Conservation (phyloP, 2,797 vertebrate genomes). For the Geotria australis region DNA sequence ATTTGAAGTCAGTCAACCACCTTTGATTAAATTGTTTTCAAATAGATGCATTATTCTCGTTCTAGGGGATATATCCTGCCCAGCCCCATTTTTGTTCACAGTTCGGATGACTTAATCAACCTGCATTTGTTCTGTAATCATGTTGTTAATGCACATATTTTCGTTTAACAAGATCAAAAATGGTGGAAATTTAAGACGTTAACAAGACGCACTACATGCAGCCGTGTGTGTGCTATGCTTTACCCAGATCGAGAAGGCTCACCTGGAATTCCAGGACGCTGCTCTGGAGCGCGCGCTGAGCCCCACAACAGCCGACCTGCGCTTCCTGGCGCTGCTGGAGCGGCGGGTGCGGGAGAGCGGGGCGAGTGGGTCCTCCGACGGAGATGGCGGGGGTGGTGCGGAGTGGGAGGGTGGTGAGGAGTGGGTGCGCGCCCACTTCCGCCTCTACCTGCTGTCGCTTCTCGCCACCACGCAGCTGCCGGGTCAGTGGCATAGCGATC, state of each 20-base stretch:
- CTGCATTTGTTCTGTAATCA: not conserved
- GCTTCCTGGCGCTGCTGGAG: slow-evolving; percentile 66
- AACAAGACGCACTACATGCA: too few relatives aligned
- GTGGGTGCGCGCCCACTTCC: slow-evolving; percentile 88
- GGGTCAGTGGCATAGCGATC: slow-evolving; percentile 12
- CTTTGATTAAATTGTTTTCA: too few relatives aligned
- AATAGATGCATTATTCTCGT: too few relatives aligned
- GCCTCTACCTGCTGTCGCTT: slow-evolving; percentile 49
- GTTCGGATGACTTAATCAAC: not conserved
- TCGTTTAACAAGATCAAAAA: too few relatives aligned
- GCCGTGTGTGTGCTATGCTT: not conserved
- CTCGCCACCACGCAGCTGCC: slow-evolving; percentile 45
- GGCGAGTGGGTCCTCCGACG: slow-evolving; percentile 73
- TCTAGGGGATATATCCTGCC: too few relatives aligned
- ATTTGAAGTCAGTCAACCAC: too few relatives aligned
- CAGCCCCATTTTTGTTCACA: too few relatives aligned
- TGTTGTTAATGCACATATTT: too few relatives aligned
- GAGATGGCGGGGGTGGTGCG: slow-evolving; percentile 25
- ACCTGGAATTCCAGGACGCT: slow-evolving; percentile 50
- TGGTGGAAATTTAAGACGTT: too few relatives aligned
- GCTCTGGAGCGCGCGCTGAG: slow-evolving; percentile 46
- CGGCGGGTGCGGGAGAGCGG: slow-evolving; percentile 78
- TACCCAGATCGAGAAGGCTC: slow-evolving; percentile 48
- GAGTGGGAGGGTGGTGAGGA: slow-evolving; percentile 90
- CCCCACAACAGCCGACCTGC: slow-evolving; percentile 66